Evolutionary conservation across 2,113 vertebrate species (phyloP).

Genomic region (Callorhinus ursinus): DNA sequence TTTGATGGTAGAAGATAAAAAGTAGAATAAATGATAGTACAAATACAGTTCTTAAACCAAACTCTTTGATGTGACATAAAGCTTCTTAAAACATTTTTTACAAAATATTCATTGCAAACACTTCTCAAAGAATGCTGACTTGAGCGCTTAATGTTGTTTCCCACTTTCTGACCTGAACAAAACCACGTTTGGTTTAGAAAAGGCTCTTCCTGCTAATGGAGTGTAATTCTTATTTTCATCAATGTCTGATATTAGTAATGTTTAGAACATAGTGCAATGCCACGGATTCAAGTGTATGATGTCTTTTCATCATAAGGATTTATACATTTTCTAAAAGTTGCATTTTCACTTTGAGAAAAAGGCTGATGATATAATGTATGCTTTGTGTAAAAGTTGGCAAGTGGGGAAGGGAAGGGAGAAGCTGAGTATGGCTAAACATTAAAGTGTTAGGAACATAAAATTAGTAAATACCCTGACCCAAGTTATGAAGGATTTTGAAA

Average conservation of each 20-base stretch:
- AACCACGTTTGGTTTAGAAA: not conserved
- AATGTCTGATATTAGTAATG: not conserved
- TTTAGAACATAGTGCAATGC: not conserved
- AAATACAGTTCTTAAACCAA: not conserved
- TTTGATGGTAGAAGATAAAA: not conserved
- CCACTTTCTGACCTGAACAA: not conserved
- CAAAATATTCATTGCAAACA: not conserved
- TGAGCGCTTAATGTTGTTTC: not conserved
- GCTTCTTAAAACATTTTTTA: not conserved
- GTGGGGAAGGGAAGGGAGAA: not conserved
- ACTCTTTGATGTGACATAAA: not conserved
- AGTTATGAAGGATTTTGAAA: conserved; percentile 60
- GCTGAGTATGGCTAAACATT: not conserved
- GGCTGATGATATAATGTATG: not conserved
- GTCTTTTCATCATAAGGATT: not conserved
- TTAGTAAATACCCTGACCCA: conserved; percentile 52
- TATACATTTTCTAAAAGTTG: not conserved
- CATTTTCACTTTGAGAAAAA: not conserved
- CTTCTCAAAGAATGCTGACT: not conserved
- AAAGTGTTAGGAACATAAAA: conserved; percentile 31
- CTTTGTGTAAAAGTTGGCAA: not conserved
- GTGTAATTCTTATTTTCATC: not conserved
- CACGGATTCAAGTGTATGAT: not conserved
- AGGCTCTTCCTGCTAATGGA: fast-evolving
- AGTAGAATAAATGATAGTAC: not conserved